Base-by-base conservation (phyloP, 2,888 invertebrate genomes). In the Tubiluchus corallicola region DNA sequence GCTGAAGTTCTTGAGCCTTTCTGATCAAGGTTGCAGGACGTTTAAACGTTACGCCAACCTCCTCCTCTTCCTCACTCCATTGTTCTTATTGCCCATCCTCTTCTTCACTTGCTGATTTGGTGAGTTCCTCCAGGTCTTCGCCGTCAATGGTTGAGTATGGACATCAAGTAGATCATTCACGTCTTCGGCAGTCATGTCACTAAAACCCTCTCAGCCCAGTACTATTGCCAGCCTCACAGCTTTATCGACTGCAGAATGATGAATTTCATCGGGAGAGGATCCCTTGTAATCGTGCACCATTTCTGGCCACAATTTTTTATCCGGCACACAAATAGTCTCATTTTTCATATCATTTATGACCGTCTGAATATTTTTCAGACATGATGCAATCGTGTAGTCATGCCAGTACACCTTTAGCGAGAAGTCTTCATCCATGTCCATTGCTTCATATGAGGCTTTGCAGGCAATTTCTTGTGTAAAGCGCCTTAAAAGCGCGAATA, bases 401-500 rank as follows among this genome's bases (percentile, higher is more conserved):
- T 15, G 18, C 48, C 47, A 47, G 19, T 46, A 47, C 38, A 43
- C 43, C 45, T 38, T 49, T 39, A 48, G 20, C 20, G 16, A 40
- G 46, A 47, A 47, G 40, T 49, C 5, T 17, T 17, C 21, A 3
- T 48, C 41, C 17, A 3, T 13, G 21, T 48, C 40, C 40, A 50
- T 45, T 2, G 19, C 38, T n/a, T 40, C 47, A 5, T n/a, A 49
- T 40, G 19, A 45, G 44, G 21, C 40, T 21, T 20, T 51, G 38
- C 2, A 51, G 29, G 20, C 37, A 15, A 37, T 37, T 38, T 13
- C 44, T 38, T 2, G 37, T 45, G 43, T 51, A 51, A 19, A 46
- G 16, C 9, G 45, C 42, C 45, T 53, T 53, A 15, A 50, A 38
- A 5, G 38, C 29, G 3, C 39, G 40, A 43, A 52, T 52, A 21